Percentiles rank a stretch among this genome's conserved stretches.
These are phyloP conservation scores for Pogonocherus hispidulus DNA, from an alignment of 2,888 invertebrate species.

Conservation along the genomic window DNA sequence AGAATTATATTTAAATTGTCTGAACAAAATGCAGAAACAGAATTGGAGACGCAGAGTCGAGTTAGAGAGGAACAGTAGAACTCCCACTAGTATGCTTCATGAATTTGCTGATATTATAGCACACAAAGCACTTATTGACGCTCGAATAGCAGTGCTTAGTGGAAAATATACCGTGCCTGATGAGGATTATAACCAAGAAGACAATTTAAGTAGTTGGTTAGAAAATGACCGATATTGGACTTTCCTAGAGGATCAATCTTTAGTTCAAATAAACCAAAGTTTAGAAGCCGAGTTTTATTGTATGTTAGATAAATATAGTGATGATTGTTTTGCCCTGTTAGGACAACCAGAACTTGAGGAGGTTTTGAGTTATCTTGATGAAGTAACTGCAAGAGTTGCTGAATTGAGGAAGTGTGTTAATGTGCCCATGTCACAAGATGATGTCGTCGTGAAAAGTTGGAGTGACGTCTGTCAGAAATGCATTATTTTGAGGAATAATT, in stretches of 20 bases:
- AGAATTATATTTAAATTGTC: constrained; percentile 76
- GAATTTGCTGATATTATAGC: constrained; percentile 81
- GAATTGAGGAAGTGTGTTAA: constrained; percentile 56
- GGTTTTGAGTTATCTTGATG: constrained; percentile 56
- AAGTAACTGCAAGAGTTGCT: constrained; percentile 54
- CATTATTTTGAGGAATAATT: constrained; percentile 71
- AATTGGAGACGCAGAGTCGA: constrained; percentile 69
- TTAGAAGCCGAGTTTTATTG: constrained; percentile 78
- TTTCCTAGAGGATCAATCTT: constrained; percentile 69
- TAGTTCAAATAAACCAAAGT: constrained; percentile 69
- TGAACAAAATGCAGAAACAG: constrained; percentile 72
- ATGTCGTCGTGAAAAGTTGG: constrained; percentile 66
- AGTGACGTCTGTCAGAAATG: constrained; percentile 74
- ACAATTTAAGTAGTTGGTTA: constrained; percentile 57
- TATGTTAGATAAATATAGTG: constrained; percentile 73
- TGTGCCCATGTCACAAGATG: constrained; percentile 50
- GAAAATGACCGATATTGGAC: constrained; percentile 63
- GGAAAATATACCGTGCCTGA: constrained; percentile 63
- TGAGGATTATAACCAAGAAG: constrained; percentile 36
- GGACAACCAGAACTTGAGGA: constrained; percentile 58
- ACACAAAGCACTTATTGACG: constrained; percentile 83
- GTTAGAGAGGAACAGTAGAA: constrained; percentile 68
- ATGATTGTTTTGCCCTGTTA: constrained; percentile 73
- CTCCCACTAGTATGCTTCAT: constrained; percentile 70
- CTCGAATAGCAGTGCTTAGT: constrained; percentile 79